Evolutionary conservation across 53 echinoderm and acorn worm genomes (phyloP), one percentile per base, ranked within the genome.

Genomic region (Paracentrotus lividus): DNA sequence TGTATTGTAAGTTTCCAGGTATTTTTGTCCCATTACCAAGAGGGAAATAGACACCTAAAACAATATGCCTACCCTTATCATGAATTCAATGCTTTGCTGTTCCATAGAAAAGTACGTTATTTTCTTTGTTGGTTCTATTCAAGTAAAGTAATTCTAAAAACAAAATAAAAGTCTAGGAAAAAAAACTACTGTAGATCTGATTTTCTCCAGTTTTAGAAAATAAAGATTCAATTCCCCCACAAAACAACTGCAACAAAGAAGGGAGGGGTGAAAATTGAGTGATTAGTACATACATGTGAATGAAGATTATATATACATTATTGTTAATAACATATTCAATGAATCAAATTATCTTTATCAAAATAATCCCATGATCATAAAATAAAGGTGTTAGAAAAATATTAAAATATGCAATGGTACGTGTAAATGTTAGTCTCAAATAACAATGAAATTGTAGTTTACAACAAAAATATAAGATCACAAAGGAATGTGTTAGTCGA

Each of bases 351-450:
- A 36, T 0, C 34, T 38, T 81, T 23, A 38, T 72, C 3, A 77
- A 18, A 38, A 1, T 77, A 40, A 77, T 32, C 38, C 12, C 42
- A 77, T 20, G 6, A 77, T 77, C 18, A 20, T 20, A 44, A 45
- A 8, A 81, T 26, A 47, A 45, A 26, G 26, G 47, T 47, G 81
- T 81, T 81, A 81, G 81, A 47, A 26, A 16, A 47, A 45, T 23
- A 16, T 20, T 1, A 81, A 81, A 45, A 81, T 4, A 15, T 49
- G 81, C 5, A 47, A n/a, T 81, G 81, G 81, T 81, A 26, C 44
- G 47, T 81, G 81, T 12, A 81, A 42, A 81, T n/a, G n/a, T n/a
- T n/a, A n/a, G n/a, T n/a, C n/a, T n/a, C 81, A 81, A 45, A 45
- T 18, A 14, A 81, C 47, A 47, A 2, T 49, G n/a, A 81, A 47